Conservation (phyloP, 2,113 vertebrate species). For the Hiodon tergisus region DNA sequence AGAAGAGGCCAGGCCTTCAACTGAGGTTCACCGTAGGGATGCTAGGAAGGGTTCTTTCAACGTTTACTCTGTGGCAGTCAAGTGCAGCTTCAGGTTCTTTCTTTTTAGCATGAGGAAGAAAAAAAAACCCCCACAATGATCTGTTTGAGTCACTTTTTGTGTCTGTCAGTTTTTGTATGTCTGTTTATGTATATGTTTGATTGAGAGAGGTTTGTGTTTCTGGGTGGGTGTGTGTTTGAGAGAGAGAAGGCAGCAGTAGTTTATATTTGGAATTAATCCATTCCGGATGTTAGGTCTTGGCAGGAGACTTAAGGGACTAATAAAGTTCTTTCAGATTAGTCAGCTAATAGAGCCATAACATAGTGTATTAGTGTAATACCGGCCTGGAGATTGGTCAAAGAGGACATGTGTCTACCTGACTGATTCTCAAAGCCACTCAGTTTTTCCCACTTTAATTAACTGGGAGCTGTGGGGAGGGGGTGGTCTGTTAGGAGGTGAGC, state of each 20-base stretch:
- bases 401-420: no score
- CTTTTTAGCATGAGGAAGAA: not conserved
- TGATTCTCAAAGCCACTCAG: no score
- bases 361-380: slow-evolving; percentile 47
- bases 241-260: slow-evolving; percentile 23
- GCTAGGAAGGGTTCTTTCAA: no score
- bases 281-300: slow-evolving; percentile 60
- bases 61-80: not conserved
- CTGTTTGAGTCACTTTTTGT: not conserved
- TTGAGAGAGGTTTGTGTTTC: not conserved
- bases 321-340: slow-evolving; percentile 64
- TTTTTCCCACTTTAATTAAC: no score
- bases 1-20: no score
- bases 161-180: not conserved
- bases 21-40: no score
- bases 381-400: not conserved
- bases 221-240: slow-evolving; percentile 26
- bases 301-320: slow-evolving; percentile 60
- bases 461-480: no score
- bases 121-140: not conserved
- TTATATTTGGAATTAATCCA: slow-evolving; percentile 49
- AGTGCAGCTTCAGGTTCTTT: not conserved
- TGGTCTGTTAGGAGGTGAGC: no score
- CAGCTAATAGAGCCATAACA: slow-evolving; percentile 62
- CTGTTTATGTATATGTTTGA: not conserved